Conservation (phyloP, 2,797 vertebrate species). For the Pelobates cultripes region DNA sequence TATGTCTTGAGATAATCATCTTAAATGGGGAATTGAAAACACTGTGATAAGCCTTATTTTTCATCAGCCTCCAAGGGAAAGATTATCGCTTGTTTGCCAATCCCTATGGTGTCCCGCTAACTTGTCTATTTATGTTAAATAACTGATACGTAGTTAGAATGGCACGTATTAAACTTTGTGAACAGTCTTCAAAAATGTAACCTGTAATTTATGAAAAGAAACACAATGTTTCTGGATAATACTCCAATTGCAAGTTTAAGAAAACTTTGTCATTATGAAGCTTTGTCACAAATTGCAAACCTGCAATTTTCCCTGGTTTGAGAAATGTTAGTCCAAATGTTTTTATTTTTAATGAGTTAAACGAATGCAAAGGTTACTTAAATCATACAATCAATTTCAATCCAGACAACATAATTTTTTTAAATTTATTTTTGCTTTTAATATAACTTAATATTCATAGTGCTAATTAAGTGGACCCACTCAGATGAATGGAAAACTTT, state of each 20-base stretch:
- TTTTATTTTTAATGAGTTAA: not conserved
- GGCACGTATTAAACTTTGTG: conserved; percentile 32
- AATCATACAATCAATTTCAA: not conserved
- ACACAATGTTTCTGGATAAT: not conserved
- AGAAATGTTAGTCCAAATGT: not conserved
- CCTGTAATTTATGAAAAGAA: not conserved
- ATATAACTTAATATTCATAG: too few species aligned
- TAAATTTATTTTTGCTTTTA: too few species aligned
- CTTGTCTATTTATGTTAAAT: conserved; percentile 45
- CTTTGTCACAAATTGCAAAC: not conserved
- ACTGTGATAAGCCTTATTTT: conserved; percentile 52
- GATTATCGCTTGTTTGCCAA: conserved; percentile 47
- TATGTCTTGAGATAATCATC: conserved; percentile 53
- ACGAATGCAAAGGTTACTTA: not conserved
- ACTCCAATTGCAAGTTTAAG: not conserved
- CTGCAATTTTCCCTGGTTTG: not conserved
- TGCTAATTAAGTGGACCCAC: too few species aligned
- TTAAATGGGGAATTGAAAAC: conserved; percentile 51
- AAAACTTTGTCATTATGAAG: not conserved
- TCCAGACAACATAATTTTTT: too few species aligned
- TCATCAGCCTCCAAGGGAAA: conserved; percentile 52
- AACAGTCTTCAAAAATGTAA: conserved; percentile 11
- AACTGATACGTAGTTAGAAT: conserved; percentile 43
- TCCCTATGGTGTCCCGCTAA: conserved; percentile 42
- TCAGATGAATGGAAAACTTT: too few species aligned